A percentile compares a stretch with the other conserved stretches of the same genome.
phyloP scores from a whole-genome alignment of 1,140 invertebrate species.

The Papilio machaon region DNA sequence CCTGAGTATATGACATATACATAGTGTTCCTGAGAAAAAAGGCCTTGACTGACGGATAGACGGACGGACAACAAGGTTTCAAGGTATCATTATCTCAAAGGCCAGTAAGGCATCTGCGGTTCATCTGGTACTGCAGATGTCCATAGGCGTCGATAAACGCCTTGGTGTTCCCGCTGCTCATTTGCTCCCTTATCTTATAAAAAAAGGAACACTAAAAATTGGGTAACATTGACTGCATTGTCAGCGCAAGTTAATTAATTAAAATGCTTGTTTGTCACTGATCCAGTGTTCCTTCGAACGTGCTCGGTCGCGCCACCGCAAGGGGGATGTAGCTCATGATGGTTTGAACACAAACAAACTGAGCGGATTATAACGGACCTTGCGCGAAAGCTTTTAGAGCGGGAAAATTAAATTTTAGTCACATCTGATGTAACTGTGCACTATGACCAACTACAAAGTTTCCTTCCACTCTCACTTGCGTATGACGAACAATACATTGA shows the following conservation, averaged over 20 bases:
- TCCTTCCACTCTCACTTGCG: background rate
- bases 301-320: constrained; percentile 15
- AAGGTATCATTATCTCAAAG: too few species aligned
- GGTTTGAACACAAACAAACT: constrained; percentile 37
- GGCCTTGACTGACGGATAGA: too few species aligned
- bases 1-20: too few species aligned
- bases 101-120: too few species aligned
- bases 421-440: background rate
- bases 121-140: too few species aligned
- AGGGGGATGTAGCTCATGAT: background rate
- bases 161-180: too few species aligned
- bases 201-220: too few species aligned
- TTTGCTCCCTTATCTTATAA: too few species aligned
- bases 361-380: constrained; percentile 6
- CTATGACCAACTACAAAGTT: background rate
- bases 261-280: constrained; percentile 18
- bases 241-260: background rate
- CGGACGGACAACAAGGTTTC: too few species aligned
- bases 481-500: too few species aligned
- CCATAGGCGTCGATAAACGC: too few species aligned
- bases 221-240: background rate
- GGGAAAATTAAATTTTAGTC: constrained; percentile 26
- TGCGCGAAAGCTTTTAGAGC: constrained; percentile 33
- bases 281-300: constrained; percentile 24
- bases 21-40: too few species aligned